These are phyloP conservation scores for Orientallactaga sibirica DNA, from an alignment of 2,797 vertebrate genomes.

Conservation along the genomic window DNA sequence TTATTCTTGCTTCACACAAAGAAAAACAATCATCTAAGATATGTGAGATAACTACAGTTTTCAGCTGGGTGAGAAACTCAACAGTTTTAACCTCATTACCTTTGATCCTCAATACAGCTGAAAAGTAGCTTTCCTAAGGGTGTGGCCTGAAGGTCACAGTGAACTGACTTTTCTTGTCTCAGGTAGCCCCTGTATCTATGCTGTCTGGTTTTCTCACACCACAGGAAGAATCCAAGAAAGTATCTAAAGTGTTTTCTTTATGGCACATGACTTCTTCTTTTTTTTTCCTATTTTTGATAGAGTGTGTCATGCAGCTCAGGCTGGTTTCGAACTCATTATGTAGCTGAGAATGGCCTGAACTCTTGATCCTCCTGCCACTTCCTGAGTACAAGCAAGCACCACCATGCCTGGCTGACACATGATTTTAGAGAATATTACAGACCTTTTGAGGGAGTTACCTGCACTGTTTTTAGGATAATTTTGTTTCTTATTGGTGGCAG, in stretches of 20 bases:
- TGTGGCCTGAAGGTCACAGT: neutral
- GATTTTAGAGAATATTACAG: neutral
- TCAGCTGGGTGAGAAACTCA: conserved; percentile 19
- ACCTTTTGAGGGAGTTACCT: neutral
- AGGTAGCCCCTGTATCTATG: neutral
- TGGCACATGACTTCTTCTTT: neutral
- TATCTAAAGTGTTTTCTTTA: neutral
- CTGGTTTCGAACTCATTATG: neutral
- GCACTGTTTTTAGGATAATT: neutral
- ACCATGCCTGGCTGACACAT: neutral
- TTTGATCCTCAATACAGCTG: conserved; percentile 30
- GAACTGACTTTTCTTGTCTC: conserved; percentile 5
- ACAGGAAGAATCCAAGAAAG: neutral
- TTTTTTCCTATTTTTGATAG: neutral
- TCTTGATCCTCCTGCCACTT: neutral
- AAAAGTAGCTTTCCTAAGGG: conserved; percentile 12
- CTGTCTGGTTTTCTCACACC: conserved; percentile 39
- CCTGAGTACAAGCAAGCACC: neutral
- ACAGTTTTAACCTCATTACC: conserved; percentile 7
- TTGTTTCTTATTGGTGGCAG: conserved; percentile 1
- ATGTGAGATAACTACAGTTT: neutral
- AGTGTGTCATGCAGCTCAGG: neutral
- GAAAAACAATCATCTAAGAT: conserved; percentile 50
- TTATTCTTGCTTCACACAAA: conserved; percentile 64
- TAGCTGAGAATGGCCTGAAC: neutral